Evolutionary conservation across 2,113 vertebrate species (phyloP), one percentile per base, ranked within the genome.

Genomic region (Opisthocomus hoazin): DNA sequence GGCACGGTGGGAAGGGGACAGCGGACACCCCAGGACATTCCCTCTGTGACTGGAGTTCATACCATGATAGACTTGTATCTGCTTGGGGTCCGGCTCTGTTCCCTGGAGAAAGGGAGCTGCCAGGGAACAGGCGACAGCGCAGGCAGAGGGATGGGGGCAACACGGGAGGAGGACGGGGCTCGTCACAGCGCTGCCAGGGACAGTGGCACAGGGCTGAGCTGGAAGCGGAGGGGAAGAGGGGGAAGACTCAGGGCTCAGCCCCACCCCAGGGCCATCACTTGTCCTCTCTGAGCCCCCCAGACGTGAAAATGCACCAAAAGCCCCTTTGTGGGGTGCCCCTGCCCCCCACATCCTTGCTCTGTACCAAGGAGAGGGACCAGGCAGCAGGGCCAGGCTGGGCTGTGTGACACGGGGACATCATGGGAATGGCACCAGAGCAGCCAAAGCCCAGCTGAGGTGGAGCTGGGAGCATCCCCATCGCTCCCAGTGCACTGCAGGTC

Each of bases 231-330:
- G 9, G 4, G 23, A 14, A 13, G n/a, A 11, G 3, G n/a, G 29
- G 12, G 63, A 71, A 54, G 21, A 79, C 22, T 7, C 13, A 3
- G 18, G 29, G 22, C 3, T 92, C 81, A 39, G 27, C 23, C 24
- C 5, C 23, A 46, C 1, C 18, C 0, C 54, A 10, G 37, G 11
- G 5, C 29, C 39, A 23, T 19, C 60, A 2, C 29, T 17, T 46
- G 12, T 27, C 36, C 41, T 61, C 1, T 3, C 43, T 27, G 58
- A 43, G 9, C 30, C 36, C n/a, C 13, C 54, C 2, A 7, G 87
- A 3, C 70, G 48, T 0, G 2, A 81, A 87, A 84, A 2, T 0
- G 0, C 73, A 32, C 53, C 15, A 1, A 3, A 90, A 87, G 0
- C 30, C 64, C 11, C 9, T 58, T 77, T 5, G 1, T 2, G 37